phyloP scores from a whole-genome alignment of 2,797 vertebrate species.

The Crocidura indochinensis region DNA sequence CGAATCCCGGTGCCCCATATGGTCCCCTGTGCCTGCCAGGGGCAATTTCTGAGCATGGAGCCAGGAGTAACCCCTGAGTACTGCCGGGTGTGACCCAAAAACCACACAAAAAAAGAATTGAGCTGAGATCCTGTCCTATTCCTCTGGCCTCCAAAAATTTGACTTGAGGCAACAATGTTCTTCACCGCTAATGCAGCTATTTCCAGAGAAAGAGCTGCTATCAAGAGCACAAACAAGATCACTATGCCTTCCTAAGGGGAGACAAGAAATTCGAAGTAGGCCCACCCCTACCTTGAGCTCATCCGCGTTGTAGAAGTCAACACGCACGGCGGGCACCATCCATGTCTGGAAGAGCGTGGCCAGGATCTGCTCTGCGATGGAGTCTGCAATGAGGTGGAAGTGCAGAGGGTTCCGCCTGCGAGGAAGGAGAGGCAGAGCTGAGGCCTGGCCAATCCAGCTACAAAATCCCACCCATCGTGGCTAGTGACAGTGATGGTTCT shows the following conservation, averaged over 20 bases:
- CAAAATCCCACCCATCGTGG: background rate
- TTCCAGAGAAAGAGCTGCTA: background rate
- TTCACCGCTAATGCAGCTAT: fast-evolving
- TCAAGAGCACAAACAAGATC: background rate
- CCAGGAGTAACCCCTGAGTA: too few relatives aligned
- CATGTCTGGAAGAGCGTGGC: conserved; percentile 97
- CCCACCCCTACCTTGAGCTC: conserved; percentile 95
- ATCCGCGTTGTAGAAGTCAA: conserved; percentile 98
- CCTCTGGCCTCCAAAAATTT: too few relatives aligned
- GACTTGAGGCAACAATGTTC: too few relatives aligned
- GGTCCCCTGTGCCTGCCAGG: too few relatives aligned
- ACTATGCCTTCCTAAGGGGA: fast-evolving
- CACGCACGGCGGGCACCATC: conserved; percentile 98
- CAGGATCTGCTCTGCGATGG: conserved; percentile 98
- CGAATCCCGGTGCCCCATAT: too few relatives aligned
- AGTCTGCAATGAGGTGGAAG: conserved; percentile 98
- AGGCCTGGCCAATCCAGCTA: too few relatives aligned
- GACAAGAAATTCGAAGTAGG: fast-evolving
- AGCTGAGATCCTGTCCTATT: too few relatives aligned
- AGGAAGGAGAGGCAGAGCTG: background rate
- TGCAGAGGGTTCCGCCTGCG: conserved; percentile 97
- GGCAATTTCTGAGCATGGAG: too few relatives aligned
- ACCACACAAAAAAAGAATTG: too few relatives aligned
- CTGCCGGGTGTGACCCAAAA: too few relatives aligned
- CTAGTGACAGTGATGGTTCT: fast-evolving